Evolutionary conservation across 2,888 invertebrate genomes (phyloP).

Genomic region (Trachelus stipa): DNA sequence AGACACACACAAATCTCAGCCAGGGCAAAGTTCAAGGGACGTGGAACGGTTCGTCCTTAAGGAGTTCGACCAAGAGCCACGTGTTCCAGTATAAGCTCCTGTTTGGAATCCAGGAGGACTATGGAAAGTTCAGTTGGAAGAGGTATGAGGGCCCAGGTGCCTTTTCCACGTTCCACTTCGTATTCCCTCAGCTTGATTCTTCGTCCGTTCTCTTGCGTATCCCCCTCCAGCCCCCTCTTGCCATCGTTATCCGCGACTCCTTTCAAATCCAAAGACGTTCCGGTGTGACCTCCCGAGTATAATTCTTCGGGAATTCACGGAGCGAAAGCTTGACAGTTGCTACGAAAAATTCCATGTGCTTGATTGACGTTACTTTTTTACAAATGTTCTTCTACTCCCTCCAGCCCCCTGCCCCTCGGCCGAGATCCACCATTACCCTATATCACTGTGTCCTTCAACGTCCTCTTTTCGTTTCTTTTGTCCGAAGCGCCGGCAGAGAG

Average conservation of each 20-base stretch:
- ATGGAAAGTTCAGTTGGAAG: slow-evolving; percentile 9
- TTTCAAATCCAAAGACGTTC: neutral
- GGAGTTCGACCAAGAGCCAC: neutral
- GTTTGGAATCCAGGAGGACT: neutral
- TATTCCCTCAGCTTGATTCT: slow-evolving; percentile 11
- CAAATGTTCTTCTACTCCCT: neutral
- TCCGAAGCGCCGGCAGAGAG: neutral
- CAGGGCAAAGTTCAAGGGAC: neutral
- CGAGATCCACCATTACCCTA: neutral
- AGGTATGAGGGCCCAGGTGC: neutral
- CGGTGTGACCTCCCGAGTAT: slow-evolving; percentile 10
- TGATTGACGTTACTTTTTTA: neutral
- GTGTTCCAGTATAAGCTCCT: neutral
- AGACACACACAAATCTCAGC: neutral
- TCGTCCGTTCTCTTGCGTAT: neutral
- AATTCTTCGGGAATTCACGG: slow-evolving; percentile 8
- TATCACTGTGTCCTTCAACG: neutral
- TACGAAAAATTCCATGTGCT: neutral
- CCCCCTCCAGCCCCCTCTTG: neutral
- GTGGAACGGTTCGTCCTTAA: neutral
- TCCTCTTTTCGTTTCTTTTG: neutral
- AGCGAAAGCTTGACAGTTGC: neutral
- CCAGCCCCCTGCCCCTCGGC: neutral
- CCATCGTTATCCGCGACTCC: slow-evolving; percentile 19
- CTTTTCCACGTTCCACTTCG: slow-evolving; percentile 14